These are phyloP conservation scores for Protobothrops mucrosquamatus DNA, from an alignment of 2,113 vertebrate genomes.

Conservation along the genomic window DNA sequence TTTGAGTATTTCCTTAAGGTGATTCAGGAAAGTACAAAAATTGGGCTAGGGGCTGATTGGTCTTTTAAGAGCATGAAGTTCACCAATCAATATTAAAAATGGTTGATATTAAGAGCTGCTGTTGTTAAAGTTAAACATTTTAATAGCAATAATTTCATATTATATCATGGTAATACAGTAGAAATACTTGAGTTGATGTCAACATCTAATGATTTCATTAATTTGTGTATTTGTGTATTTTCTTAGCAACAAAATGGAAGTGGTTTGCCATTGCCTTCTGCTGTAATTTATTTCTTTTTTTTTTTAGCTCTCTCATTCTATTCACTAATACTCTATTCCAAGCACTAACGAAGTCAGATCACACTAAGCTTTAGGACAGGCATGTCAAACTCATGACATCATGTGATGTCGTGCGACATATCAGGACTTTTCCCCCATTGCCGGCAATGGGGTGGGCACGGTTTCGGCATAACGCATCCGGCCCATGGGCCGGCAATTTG, in stretches of 20 bases:
- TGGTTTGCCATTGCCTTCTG: background rate
- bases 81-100: background rate
- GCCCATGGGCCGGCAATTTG: no score
- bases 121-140: background rate
- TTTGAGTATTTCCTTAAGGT: background rate
- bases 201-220: background rate
- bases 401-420: no score
- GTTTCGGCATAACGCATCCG: no score
- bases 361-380: background rate
- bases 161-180: background rate
- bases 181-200: background rate
- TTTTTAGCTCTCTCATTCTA: no score
- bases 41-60: background rate
- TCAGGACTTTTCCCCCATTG: no score
- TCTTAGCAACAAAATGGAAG: background rate
- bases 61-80: background rate
- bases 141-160: background rate
- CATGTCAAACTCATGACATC: no score
- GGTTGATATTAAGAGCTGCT: background rate
- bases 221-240: background rate
- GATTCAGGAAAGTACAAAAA: background rate
- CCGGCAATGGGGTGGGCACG: no score
- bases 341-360: background rate
- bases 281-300: background rate
- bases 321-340: background rate